phyloP scores from a whole-genome alignment of 1,140 invertebrate genomes.

The Pseudomyrmex sp. region DNA sequence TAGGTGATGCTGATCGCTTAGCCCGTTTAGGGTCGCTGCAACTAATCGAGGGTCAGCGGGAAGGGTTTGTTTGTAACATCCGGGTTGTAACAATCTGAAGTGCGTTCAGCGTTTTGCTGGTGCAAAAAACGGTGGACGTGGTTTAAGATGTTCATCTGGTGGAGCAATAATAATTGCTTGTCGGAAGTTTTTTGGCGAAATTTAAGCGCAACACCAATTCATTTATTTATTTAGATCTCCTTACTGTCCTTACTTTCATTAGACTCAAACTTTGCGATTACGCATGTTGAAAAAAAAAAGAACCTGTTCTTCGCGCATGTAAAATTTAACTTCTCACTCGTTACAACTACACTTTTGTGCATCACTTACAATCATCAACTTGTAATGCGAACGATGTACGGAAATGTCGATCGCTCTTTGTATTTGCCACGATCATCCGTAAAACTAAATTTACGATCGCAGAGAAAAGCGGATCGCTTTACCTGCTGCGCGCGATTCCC shows the following conservation, averaged over 20 bases:
- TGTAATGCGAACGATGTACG: slow-evolving; percentile 2
- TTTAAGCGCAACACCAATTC: neutral
- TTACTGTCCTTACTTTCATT: neutral
- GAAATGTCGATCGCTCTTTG: slow-evolving; percentile 21
- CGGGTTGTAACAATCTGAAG: neutral
- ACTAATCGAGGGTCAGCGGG: slow-evolving; percentile 48
- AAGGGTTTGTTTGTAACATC: slow-evolving; percentile 58
- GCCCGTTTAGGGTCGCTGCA: slow-evolving; percentile 61
- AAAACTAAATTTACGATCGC: slow-evolving; percentile 53
- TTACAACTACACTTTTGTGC: neutral
- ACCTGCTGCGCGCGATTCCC: slow-evolving; percentile 23
- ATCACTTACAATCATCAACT: slow-evolving; percentile 2
- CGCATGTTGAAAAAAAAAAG: neutral
- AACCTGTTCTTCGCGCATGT: no score
- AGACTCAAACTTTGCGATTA: slow-evolving; percentile 4
- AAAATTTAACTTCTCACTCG: no score
- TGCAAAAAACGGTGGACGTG: neutral
- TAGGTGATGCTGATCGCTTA: slow-evolving; percentile 62
- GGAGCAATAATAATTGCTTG: neutral
- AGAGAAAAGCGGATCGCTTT: slow-evolving; percentile 35
- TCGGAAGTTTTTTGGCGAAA: neutral
- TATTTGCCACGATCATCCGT: slow-evolving; percentile 20
- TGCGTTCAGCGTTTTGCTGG: neutral
- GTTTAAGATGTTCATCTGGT: neutral
- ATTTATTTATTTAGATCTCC: neutral